Conservation (phyloP, 1,140 invertebrate genomes). For the Zaprionus africanus region DNA sequence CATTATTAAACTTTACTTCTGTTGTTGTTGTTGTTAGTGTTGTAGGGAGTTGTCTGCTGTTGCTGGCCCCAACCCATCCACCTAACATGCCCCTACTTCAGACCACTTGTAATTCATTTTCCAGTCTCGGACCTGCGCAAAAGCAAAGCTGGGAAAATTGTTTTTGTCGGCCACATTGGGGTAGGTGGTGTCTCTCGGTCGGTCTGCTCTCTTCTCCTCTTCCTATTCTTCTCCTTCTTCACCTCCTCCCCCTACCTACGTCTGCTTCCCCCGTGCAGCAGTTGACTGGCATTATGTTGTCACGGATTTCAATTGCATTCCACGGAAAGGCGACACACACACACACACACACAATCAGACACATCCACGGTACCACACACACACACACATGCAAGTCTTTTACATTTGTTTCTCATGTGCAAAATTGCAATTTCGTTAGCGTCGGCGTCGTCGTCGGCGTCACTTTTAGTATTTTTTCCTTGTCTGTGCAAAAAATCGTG, state of each 20-base stretch:
- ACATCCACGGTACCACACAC: constrained; percentile 9
- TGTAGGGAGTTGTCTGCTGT: constrained; percentile 27
- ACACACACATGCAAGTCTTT: constrained; percentile 18
- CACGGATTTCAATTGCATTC: constrained; percentile 78
- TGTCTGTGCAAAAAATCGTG: constrained; percentile 66
- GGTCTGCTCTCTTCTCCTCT: background rate
- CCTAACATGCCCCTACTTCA: constrained; percentile 36
- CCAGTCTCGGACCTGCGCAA: constrained; percentile 74
- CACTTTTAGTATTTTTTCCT: constrained; percentile 56
- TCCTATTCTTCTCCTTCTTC: background rate
- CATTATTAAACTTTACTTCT: constrained; percentile 18
- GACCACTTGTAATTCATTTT: constrained; percentile 69
- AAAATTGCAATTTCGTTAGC: constrained; percentile 76
- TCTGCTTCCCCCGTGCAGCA: background rate
- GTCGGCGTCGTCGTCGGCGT: constrained; percentile 57
- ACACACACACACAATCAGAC: constrained; percentile 12
- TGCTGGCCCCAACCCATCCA: constrained; percentile 13
- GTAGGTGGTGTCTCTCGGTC: constrained; percentile 59
- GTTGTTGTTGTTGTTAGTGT: constrained; percentile 11
- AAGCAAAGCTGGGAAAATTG: constrained; percentile 54
- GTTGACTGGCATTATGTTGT: constrained; percentile 66
- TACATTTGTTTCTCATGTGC: constrained; percentile 64
- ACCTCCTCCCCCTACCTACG: background rate
- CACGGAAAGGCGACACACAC: constrained; percentile 49
- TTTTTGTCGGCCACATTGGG: constrained; percentile 58